Percentiles rank a stretch among this genome's conserved stretches.
Conservation (phyloP, 2,888 invertebrate species). For the Craniophora ligustri region DNA sequence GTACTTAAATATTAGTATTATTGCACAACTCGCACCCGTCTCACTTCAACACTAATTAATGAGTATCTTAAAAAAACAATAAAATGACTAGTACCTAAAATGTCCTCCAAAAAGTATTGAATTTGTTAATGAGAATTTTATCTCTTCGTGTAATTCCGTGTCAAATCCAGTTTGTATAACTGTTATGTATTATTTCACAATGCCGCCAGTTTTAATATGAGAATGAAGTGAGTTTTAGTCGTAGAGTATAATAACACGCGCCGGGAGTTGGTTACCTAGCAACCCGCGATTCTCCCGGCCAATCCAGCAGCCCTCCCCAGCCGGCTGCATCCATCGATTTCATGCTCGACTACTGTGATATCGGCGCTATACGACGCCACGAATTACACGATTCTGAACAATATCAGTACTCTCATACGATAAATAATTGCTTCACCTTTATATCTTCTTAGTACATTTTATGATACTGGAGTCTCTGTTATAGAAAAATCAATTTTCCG, state of each 20-base stretch:
- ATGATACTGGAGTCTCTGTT: slow-evolving; percentile 5
- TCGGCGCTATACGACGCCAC: slow-evolving; percentile 7
- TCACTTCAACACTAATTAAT: slow-evolving; percentile 13
- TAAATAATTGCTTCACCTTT: slow-evolving; percentile 9
- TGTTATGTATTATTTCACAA: slow-evolving; percentile 3
- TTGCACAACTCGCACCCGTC: slow-evolving; percentile 14
- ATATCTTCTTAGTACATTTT: slow-evolving; percentile 16
- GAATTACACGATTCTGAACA: slow-evolving; percentile 21
- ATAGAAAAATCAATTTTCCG: slow-evolving; percentile 32
- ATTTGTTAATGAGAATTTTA: slow-evolving; percentile 5
- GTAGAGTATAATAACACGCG: slow-evolving; percentile 43
- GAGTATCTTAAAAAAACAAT: neutral
- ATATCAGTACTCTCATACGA: neutral
- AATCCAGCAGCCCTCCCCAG: slow-evolving; percentile 48
- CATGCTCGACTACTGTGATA: slow-evolving; percentile 18
- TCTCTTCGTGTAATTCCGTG: neutral
- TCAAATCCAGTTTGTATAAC: slow-evolving; percentile 3
- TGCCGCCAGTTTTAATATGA: slow-evolving; percentile 7
- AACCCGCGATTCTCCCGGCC: slow-evolving; percentile 45
- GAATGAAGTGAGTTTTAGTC: slow-evolving; percentile 38
- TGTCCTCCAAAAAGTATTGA: slow-evolving; percentile 2
- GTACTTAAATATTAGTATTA: slow-evolving; percentile 2
- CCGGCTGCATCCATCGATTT: slow-evolving; percentile 53
- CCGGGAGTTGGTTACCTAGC: slow-evolving; percentile 46
- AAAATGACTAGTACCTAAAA: neutral